Evolutionary conservation across 1,140 invertebrate species (phyloP).

Genomic region (Artemia franciscana): DNA sequence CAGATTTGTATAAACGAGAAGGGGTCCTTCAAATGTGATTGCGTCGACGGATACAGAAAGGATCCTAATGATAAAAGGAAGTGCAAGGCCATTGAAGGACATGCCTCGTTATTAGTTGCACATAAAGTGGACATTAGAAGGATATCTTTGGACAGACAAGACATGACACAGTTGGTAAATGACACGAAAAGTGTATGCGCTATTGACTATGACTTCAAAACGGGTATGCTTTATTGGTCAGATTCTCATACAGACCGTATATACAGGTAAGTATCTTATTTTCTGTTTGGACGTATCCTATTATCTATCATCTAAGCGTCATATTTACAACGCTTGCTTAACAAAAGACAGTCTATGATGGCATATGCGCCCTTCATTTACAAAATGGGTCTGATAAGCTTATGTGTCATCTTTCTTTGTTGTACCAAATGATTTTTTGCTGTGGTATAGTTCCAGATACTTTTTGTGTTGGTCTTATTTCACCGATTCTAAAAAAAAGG

Average conservation of each 20-base stretch:
- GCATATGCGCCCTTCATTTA: no score
- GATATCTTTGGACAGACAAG: conserved; percentile 63
- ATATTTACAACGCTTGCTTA: no score
- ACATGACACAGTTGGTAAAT: conserved; percentile 70
- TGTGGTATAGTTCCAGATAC: no score
- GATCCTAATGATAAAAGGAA: conserved; percentile 50
- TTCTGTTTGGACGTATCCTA: no score
- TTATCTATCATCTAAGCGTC: no score
- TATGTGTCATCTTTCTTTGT: no score
- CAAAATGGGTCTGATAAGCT: no score
- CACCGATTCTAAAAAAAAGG: no score
- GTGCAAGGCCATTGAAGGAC: conserved; percentile 68
- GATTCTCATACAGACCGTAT: conserved; percentile 71
- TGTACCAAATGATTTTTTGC: no score
- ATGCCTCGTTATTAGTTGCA: conserved; percentile 57
- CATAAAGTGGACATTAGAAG: conserved; percentile 66
- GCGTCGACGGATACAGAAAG: conserved; percentile 55
- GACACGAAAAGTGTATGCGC: conserved; percentile 59
- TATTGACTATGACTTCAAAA: conserved; percentile 66
- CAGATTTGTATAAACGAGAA: conserved; percentile 76
- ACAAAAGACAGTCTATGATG: no score
- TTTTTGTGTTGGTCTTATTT: no score
- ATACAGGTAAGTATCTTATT: conserved; percentile 48
- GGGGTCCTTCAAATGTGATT: conserved; percentile 79
- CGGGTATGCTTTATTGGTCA: conserved; percentile 83